phyloP scores from a whole-genome alignment of 2,113 vertebrate genomes.

The Gymnarchus niloticus region DNA sequence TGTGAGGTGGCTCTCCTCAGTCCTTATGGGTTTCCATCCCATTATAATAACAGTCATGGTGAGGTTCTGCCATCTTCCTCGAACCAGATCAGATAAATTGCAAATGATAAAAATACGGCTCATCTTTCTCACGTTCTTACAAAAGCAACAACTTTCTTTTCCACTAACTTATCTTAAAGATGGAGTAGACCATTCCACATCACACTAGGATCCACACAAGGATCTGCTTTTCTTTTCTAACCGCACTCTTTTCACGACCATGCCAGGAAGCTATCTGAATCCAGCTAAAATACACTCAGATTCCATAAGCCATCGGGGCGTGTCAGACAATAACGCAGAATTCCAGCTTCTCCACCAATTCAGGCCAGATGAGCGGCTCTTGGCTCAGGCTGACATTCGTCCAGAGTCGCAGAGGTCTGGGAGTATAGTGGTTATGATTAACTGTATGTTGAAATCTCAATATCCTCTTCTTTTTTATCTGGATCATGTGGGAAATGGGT shows the following conservation, averaged over 20 bases:
- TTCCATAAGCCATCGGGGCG: background rate
- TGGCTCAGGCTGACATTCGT: background rate
- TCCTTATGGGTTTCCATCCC: background rate
- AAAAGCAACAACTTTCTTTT: background rate
- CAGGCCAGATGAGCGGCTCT: background rate
- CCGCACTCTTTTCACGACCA: background rate
- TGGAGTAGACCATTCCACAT: background rate
- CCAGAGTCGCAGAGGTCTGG: background rate
- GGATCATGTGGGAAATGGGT: background rate
- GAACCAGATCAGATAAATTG: conserved; percentile 3
- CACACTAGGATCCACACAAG: background rate
- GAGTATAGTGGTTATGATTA: conserved; percentile 16
- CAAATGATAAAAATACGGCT: background rate
- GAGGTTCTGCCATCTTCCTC: background rate
- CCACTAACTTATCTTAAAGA: background rate
- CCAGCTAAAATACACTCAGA: background rate
- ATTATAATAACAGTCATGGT: background rate
- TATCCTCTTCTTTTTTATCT: background rate
- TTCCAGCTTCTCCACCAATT: conserved; percentile 4
- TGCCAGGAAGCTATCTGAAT: background rate
- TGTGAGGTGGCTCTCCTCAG: background rate
- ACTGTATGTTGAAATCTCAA: background rate
- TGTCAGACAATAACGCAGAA: background rate
- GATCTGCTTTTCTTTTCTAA: background rate
- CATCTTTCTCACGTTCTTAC: background rate